Conservation (phyloP, 2,797 vertebrate genomes). For the Enteromius argenteus region DNA sequence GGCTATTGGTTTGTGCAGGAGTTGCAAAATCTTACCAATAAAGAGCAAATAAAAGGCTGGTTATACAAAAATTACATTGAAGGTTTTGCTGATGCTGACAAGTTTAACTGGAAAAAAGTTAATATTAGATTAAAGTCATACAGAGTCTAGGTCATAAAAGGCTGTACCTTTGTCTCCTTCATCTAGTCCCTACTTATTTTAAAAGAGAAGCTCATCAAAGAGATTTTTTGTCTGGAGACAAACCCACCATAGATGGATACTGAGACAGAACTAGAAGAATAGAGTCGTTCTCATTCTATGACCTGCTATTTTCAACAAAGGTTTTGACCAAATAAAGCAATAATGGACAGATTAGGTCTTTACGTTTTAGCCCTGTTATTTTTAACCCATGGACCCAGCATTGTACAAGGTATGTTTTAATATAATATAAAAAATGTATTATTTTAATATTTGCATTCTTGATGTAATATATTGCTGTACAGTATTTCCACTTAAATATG, state of each 20-base stretch:
- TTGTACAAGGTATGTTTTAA: constrained; percentile 68
- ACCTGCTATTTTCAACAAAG: neutral
- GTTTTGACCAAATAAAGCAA: constrained; percentile 30
- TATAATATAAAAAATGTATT: neutral
- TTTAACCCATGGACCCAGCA: constrained; percentile 63
- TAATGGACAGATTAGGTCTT: constrained; percentile 68
- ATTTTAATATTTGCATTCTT: neutral
- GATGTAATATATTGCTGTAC: neutral
- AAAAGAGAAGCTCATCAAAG: constrained; percentile 44
- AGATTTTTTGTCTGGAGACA: constrained; percentile 4
- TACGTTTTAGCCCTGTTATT: constrained; percentile 66
- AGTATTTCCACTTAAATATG: neutral
- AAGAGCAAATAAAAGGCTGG: constrained; percentile 10
- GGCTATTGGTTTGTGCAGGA: neutral
- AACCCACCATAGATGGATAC: neutral
- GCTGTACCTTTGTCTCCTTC: constrained; percentile 54
- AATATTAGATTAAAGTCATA: constrained; percentile 78
- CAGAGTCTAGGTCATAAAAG: constrained; percentile 71
- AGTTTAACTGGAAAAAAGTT: constrained; percentile 73
- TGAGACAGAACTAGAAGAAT: neutral
- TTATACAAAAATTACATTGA: constrained; percentile 28
- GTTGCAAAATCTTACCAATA: constrained; percentile 22
- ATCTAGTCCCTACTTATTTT: constrained; percentile 47
- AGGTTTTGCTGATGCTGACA: constrained; percentile 70
- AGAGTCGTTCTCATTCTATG: neutral